phyloP scores from a whole-genome alignment of 2,888 invertebrate genomes.

The Abrostola triplasia region DNA sequence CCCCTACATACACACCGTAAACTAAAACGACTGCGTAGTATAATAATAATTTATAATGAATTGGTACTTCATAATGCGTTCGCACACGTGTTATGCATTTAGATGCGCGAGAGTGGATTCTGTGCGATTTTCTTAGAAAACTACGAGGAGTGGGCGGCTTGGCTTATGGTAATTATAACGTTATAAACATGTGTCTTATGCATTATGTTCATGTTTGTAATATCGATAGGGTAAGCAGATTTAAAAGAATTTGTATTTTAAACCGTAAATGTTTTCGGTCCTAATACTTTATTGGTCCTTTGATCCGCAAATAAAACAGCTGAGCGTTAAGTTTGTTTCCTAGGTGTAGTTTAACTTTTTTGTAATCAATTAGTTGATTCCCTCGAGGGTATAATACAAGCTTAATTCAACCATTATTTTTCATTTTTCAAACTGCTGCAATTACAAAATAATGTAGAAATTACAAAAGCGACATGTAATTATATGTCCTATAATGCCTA shows the following conservation, averaged over 20 bases:
- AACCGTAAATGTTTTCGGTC: no score
- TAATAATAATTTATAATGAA: conserved; percentile 14
- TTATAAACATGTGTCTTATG: conserved; percentile 26
- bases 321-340: no score
- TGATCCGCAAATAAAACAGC: no score
- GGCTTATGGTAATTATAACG: conserved; percentile 14
- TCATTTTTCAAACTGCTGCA: no score
- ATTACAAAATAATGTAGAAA: no score
- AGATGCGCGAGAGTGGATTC: conserved; percentile 39
- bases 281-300: no score
- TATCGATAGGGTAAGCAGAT: not conserved
- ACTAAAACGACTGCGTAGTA: conserved; percentile 26
- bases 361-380: no score
- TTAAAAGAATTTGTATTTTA: no score
- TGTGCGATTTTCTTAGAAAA: conserved; percentile 33
- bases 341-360: no score
- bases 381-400: no score
- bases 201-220: not conserved
- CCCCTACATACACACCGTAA: conserved; percentile 3
- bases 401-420: no score
- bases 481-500: conserved; percentile 15
- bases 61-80: conserved; percentile 18
- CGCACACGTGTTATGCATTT: conserved; percentile 30
- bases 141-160: conserved; percentile 5
- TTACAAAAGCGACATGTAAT: no score